Evolutionary conservation across 2,888 invertebrate genomes (phyloP), one percentile per base, ranked within the genome.

Genomic region (Cephus pygmeus): DNA sequence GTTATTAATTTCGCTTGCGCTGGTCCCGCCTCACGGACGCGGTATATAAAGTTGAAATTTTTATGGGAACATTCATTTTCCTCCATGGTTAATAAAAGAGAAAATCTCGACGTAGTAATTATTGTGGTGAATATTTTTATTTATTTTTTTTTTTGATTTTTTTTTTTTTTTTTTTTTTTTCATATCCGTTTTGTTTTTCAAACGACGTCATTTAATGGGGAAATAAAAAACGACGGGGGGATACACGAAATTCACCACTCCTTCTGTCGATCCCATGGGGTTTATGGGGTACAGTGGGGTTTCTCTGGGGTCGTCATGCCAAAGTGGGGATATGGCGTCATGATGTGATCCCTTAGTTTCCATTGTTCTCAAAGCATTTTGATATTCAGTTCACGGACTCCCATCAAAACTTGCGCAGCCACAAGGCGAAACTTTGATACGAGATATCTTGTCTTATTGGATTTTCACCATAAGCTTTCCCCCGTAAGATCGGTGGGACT

Each of bases 321-420:
- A 23, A 56, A 56, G 23, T 56, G 9, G 56, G 23, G 56, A 23
- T 56, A 56, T 56, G 2, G 56, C 56, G 56, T 56, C 56, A 15
- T 56, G 23, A 56, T 56, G 56, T 56, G 56, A 56, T 56, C 56
- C 56, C 56, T 56, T 56, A 56, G 56, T 56, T 56, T 56, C 56
- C 56, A 56, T 56, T 56, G 56, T 56, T 56, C 56, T 56, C 56
- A 56, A 56, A 56, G 56, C 56, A 56, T 56, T 84, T 89, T 87
- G 84, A 88, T 89, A 90, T 90, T 90, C 90, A 87, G 82, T 81
- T 79, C 79, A 80, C 84, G 83, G 77, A 84, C 83, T 83, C 82
- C 86, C 85, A 87, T 88, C 87, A 87, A 89, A 90, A 90, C 85
- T 90, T 87, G 85, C 83, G 86, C 86, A 83, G 82, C 84, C 84